Evolutionary conservation across 2,113 vertebrate species (phyloP).

Genomic region (Fukomys damarensis): DNA sequence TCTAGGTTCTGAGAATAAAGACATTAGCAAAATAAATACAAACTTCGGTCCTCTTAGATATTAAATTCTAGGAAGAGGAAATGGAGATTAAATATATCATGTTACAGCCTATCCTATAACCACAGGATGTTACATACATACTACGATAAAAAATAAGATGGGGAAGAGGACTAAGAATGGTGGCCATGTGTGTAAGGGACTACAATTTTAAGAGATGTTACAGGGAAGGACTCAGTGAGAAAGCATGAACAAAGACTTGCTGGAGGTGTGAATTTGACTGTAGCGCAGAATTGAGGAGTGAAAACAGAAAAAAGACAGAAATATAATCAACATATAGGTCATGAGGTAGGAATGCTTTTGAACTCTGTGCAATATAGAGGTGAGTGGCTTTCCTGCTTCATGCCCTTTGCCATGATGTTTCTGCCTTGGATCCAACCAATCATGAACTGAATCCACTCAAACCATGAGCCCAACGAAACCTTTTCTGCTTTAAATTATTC

Average conservation of each 20-base stretch:
- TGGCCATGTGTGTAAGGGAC: neutral
- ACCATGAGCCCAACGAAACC: neutral
- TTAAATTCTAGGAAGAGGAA: neutral
- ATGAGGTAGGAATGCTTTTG: fast-evolving
- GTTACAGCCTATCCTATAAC: neutral
- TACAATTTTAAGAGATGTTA: neutral
- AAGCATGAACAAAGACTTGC: neutral
- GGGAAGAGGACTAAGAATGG: neutral
- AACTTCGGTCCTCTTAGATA: neutral
- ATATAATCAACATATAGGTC: neutral
- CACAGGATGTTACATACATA: neutral
- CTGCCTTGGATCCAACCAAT: neutral
- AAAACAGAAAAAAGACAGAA: neutral
- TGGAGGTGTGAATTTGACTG: neutral
- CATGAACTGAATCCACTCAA: neutral
- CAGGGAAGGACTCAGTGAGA: neutral
- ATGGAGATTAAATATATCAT: neutral
- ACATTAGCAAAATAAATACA: neutral
- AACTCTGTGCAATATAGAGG: neutral
- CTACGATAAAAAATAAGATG: neutral
- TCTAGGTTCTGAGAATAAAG: neutral
- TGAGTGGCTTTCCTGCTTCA: too few relatives aligned
- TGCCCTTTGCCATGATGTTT: neutral
- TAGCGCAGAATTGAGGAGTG: neutral
- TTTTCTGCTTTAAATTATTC: neutral